These are phyloP conservation scores for Leontopithecus rosalia DNA, from an alignment of 2,797 vertebrate genomes.

Conservation along the genomic window DNA sequence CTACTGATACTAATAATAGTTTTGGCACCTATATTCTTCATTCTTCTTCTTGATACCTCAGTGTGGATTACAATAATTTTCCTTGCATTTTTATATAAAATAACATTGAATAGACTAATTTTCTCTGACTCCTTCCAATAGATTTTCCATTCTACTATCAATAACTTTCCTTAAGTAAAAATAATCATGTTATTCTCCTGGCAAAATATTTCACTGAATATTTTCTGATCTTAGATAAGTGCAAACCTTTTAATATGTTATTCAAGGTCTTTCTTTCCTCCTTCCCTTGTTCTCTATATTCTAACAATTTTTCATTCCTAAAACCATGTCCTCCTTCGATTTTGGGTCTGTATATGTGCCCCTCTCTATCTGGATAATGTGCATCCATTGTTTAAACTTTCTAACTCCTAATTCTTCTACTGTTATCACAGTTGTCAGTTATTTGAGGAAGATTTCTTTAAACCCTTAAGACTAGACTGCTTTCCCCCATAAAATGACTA, in stretches of 20 bases:
- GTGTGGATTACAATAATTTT: neutral
- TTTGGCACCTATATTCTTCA: neutral
- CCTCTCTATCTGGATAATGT: neutral
- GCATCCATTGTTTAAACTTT: neutral
- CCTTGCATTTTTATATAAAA: neutral
- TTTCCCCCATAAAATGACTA: neutral
- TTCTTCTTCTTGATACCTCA: neutral
- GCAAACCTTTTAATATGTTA: neutral
- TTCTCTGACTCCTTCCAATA: neutral
- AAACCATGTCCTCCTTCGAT: neutral
- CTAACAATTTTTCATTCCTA: neutral
- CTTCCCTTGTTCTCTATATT: neutral
- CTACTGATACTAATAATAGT: neutral
- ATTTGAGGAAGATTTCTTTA: neutral
- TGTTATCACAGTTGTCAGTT: neutral
- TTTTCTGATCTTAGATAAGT: neutral
- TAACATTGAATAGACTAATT: neutral
- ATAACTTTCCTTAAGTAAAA: neutral
- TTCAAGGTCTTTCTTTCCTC: neutral
- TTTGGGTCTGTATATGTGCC: neutral
- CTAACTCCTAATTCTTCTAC: neutral
- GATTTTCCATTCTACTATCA: neutral
- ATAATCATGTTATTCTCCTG: neutral
- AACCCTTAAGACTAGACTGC: neutral
- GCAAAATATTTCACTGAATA: neutral